phyloP scores from a whole-genome alignment of 2,888 invertebrate genomes.

The Metallyticus violacea region DNA sequence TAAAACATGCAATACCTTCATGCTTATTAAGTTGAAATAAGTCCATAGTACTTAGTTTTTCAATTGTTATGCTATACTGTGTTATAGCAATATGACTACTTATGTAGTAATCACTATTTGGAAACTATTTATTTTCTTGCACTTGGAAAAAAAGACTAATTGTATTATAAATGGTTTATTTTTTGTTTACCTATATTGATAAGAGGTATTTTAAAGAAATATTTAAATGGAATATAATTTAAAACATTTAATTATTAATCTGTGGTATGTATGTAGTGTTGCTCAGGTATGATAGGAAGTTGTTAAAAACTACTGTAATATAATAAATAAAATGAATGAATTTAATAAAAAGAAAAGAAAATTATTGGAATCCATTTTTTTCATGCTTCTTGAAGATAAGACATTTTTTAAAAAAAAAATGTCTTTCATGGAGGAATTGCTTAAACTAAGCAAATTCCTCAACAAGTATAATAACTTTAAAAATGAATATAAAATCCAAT shows the following conservation, averaged over 20 bases:
- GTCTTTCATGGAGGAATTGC: no score
- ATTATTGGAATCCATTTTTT: no score
- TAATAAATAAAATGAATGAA: neutral
- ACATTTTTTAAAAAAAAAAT: no score
- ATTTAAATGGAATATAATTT: neutral
- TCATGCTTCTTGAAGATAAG: no score
- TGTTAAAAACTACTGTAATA: neutral
- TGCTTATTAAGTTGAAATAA: neutral
- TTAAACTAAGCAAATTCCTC: no score
- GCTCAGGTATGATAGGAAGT: neutral
- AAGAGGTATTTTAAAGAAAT: neutral
- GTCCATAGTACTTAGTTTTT: neutral
- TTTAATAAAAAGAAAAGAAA: neutral
- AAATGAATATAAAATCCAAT: no score
- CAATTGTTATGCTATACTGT: neutral
- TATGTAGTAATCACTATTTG: neutral
- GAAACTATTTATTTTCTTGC: neutral
- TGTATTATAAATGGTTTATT: neutral
- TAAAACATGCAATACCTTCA: neutral
- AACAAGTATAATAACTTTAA: no score
- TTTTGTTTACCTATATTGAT: neutral
- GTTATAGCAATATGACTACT: neutral
- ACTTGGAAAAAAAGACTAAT: neutral
- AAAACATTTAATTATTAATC: neutral
- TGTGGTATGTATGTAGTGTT: neutral